phyloP scores from a whole-genome alignment of 2,113 vertebrate genomes.

The Festucalex cinctus region DNA sequence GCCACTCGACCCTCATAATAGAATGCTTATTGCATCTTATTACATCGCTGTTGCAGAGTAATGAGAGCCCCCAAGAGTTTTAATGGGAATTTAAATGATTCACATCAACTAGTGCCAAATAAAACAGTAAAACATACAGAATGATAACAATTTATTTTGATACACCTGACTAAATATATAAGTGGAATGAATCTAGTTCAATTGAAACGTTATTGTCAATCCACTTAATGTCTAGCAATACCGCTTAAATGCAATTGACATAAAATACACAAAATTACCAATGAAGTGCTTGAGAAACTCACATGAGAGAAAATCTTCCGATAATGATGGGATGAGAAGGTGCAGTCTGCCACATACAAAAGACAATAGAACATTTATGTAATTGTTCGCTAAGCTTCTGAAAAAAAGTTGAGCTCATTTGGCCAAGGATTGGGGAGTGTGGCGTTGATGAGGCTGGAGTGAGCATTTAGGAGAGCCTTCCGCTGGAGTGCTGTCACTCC shows the following conservation, averaged over 20 bases:
- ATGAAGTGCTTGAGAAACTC: neutral
- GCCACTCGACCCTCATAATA: neutral
- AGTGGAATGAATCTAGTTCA: too few species aligned
- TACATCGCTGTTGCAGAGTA: constrained; percentile 11
- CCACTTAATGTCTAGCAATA: neutral
- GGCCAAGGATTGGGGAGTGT: constrained; percentile 14
- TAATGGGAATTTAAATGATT: neutral
- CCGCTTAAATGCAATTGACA: neutral
- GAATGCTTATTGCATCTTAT: constrained; percentile 8
- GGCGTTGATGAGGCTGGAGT: constrained; percentile 26
- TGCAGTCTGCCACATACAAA: neutral
- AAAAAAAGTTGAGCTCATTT: constrained; percentile 17
- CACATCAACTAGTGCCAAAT: neutral
- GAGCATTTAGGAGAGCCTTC: constrained; percentile 23
- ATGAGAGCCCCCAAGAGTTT: neutral
- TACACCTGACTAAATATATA: neutral
- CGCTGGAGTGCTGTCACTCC: neutral
- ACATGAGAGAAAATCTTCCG: neutral
- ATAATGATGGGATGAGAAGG: neutral
- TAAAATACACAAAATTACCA: neutral
- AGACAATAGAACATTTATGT: neutral
- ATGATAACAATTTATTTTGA: neutral
- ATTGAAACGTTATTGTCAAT: neutral
- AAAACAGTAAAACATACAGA: neutral
- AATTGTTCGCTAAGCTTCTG: neutral